These are phyloP conservation scores for Borostomias antarcticus DNA, from an alignment of 2,797 vertebrate species.

Conservation along the genomic window DNA sequence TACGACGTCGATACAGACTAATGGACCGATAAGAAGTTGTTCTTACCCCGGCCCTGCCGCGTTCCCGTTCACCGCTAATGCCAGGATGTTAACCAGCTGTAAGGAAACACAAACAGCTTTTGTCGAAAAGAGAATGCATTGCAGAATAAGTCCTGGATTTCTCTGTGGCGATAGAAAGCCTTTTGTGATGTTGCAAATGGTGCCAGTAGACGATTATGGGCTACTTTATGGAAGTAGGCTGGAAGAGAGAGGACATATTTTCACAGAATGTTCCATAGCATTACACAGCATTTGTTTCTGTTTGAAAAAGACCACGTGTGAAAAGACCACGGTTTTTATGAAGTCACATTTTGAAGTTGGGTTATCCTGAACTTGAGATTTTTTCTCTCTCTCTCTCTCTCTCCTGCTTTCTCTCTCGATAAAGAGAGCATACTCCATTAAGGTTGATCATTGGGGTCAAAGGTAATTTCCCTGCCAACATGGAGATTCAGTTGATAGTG, in stretches of 20 bases:
- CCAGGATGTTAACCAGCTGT: conserved; percentile 8
- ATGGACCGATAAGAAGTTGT: conserved; percentile 19
- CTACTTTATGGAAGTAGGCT: too few species aligned
- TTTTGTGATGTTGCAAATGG: too few species aligned
- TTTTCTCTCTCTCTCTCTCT: background rate
- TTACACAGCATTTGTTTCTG: too few species aligned
- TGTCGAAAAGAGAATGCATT: background rate
- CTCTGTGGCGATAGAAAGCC: background rate
- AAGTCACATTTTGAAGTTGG: background rate
- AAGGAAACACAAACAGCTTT: background rate
- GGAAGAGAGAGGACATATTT: conserved; percentile 9
- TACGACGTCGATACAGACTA: conserved; percentile 31
- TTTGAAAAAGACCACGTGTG: too few species aligned
- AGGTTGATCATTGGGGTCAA: too few species aligned
- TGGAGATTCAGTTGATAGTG: background rate
- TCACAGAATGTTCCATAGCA: too few species aligned
- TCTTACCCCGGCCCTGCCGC: conserved; percentile 14
- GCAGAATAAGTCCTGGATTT: background rate
- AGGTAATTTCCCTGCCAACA: conserved; percentile 2
- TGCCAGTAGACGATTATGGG: too few species aligned
- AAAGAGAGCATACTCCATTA: too few species aligned
- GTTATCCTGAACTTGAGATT: background rate
- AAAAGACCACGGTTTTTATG: too few species aligned
- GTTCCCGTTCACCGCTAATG: conserved; percentile 32
- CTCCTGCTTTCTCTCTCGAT: background rate